Conservation (phyloP, 2,113 vertebrate species). For the Formicarius rufipectus region DNA sequence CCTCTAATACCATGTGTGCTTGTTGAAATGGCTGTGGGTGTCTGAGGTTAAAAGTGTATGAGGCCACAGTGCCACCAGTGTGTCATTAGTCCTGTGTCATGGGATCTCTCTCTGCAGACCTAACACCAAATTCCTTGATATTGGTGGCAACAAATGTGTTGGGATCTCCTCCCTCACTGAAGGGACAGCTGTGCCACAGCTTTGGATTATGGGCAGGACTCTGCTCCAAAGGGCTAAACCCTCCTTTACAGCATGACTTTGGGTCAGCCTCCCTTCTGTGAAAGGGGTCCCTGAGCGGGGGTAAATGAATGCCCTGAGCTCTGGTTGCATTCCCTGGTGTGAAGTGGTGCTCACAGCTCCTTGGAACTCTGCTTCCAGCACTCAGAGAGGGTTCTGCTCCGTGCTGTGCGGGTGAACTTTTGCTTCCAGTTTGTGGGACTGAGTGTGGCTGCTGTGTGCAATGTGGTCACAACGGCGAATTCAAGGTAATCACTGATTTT, state of each 20-base stretch:
- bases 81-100: not conserved
- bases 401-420: not conserved
- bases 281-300: not conserved
- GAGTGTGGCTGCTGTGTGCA: not conserved
- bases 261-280: not conserved
- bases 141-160: conserved; percentile 49
- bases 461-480: accelerated
- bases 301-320: accelerated
- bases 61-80: not conserved
- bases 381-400: not conserved
- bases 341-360: not conserved
- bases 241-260: not conserved
- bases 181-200: conserved; percentile 61
- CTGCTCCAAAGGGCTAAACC: not conserved
- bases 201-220: conserved; percentile 64
- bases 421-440: accelerated
- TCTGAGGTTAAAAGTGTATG: accelerated
- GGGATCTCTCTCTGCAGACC: not conserved
- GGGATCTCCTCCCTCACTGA: conserved; percentile 17
- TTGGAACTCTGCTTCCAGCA: not conserved
- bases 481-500: not conserved
- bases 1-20: accelerated
- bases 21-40: not conserved
- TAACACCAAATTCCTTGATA: conserved; percentile 61
- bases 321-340: not conserved